These are phyloP conservation scores for Drosophila phalerata DNA, from an alignment of 2,888 invertebrate species.

Conservation along the genomic window DNA sequence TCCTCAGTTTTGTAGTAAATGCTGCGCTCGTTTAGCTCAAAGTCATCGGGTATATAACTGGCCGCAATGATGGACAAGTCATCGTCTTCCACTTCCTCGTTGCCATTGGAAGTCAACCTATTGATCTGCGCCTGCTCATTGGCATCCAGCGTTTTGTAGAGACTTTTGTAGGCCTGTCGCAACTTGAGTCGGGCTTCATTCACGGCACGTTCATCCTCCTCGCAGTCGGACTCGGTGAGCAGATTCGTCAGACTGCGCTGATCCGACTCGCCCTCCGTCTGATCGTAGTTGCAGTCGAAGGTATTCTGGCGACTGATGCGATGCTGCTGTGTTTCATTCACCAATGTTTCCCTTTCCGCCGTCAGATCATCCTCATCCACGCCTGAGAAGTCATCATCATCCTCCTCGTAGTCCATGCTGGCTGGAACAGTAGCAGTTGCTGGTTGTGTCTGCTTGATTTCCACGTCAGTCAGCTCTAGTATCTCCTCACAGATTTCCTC, in stretches of 20 bases:
- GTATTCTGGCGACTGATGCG: conserved; percentile 69
- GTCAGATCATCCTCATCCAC: conserved; percentile 65
- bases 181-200: conserved; percentile 68
- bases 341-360: conserved; percentile 30
- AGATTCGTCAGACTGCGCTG: conserved; percentile 79
- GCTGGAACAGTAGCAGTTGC: conserved; percentile 22
- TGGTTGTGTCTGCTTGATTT: not conserved
- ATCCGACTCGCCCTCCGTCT: conserved; percentile 70
- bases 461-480: conserved; percentile 53
- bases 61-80: conserved; percentile 84
- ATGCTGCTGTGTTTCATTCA: conserved; percentile 23
- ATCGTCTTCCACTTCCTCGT: conserved; percentile 73
- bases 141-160: conserved; percentile 54
- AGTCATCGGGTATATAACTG: conserved; percentile 80
- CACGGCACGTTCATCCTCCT: conserved; percentile 71
- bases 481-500: conserved; percentile 85
- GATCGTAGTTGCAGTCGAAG: conserved; percentile 63
- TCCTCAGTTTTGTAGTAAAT: conserved; percentile 65
- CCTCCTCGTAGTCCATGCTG: conserved; percentile 51
- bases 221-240: conserved; percentile 77
- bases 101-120: conserved; percentile 35
- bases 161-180: conserved; percentile 60
- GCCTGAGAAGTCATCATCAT: conserved; percentile 70
- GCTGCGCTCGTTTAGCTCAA: conserved; percentile 67
- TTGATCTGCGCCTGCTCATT: conserved; percentile 54